These are phyloP conservation scores for Argya squamiceps DNA, from an alignment of 2,797 vertebrate species.

Conservation along the genomic window DNA sequence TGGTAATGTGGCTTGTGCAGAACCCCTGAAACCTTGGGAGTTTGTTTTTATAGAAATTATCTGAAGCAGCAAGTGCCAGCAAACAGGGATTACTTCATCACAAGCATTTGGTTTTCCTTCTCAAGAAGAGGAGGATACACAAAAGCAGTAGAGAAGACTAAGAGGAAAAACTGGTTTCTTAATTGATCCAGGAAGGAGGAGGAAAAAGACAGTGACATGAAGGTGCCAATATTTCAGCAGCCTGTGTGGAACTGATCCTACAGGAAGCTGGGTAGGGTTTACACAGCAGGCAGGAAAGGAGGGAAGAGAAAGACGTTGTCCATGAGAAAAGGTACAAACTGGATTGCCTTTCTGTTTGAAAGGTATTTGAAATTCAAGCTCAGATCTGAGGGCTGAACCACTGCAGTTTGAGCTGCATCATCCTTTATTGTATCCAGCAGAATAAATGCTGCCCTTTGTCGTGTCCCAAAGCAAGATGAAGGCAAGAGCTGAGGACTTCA, in stretches of 20 bases:
- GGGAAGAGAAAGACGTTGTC: neutral
- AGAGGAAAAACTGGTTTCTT: constrained; percentile 74
- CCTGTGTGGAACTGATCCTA: constrained; percentile 25
- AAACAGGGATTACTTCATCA: constrained; percentile 57
- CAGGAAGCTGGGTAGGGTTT: neutral
- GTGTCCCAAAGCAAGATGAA: neutral
- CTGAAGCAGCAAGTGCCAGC: constrained; percentile 47
- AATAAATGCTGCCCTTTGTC: constrained; percentile 46
- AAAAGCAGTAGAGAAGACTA: constrained; percentile 1
- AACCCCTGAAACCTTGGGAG: neutral
- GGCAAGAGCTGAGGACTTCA: neutral
- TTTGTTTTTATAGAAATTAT: constrained; percentile 40
- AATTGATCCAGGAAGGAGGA: constrained; percentile 59
- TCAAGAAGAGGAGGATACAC: neutral
- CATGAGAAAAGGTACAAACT: constrained; percentile 3
- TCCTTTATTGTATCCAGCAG: neutral
- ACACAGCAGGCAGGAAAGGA: neutral
- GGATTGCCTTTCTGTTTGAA: neutral
- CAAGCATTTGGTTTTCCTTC: constrained; percentile 1
- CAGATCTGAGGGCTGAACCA: neutral
- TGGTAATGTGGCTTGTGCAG: neutral
- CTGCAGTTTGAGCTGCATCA: neutral
- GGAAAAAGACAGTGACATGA: constrained; percentile 40
- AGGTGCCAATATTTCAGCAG: constrained; percentile 55
- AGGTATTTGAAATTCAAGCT: constrained; percentile 49